A percentile compares a stretch with the other conserved stretches of the same genome.
Evolutionary conservation across 2,113 vertebrate genomes (phyloP).

Genomic region (Oxygymnocypris stewartii): DNA sequence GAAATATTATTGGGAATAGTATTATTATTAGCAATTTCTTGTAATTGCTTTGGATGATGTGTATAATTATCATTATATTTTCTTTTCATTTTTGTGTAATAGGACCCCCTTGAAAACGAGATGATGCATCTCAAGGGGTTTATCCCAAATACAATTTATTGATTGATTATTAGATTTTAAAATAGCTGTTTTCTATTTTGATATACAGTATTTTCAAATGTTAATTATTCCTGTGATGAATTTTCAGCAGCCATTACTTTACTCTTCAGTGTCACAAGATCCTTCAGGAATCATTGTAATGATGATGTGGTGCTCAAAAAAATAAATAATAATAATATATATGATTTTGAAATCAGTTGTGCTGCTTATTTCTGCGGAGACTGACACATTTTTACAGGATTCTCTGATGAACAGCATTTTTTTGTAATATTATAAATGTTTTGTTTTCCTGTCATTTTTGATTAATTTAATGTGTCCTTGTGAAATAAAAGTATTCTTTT

Average conservation of each 20-base stretch:
- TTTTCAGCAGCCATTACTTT: background rate
- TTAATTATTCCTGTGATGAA: too few species aligned
- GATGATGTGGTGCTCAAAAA: background rate
- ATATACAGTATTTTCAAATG: background rate
- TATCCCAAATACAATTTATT: too few species aligned
- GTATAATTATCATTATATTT: too few species aligned
- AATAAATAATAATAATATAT: too few species aligned
- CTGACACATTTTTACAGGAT: background rate
- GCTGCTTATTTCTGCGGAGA: background rate
- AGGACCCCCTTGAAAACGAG: too few species aligned
- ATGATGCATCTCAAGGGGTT: too few species aligned
- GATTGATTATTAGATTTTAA: background rate
- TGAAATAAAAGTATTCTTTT: background rate
- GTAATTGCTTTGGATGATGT: too few species aligned
- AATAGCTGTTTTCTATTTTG: background rate
- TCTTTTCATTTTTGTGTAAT: too few species aligned
- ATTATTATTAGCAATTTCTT: too few species aligned
- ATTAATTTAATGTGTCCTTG: background rate
- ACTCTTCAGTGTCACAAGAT: background rate
- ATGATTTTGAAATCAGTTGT: background rate
- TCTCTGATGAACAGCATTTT: background rate
- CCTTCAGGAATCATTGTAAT: background rate
- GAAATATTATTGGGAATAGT: too few species aligned
- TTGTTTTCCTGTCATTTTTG: background rate
- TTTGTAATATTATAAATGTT: constrained; percentile 3